These are phyloP conservation scores for Parazoanthus atlanticus DNA, from an alignment of 92 coral and sea anemone genomes.

Conservation along the genomic window DNA sequence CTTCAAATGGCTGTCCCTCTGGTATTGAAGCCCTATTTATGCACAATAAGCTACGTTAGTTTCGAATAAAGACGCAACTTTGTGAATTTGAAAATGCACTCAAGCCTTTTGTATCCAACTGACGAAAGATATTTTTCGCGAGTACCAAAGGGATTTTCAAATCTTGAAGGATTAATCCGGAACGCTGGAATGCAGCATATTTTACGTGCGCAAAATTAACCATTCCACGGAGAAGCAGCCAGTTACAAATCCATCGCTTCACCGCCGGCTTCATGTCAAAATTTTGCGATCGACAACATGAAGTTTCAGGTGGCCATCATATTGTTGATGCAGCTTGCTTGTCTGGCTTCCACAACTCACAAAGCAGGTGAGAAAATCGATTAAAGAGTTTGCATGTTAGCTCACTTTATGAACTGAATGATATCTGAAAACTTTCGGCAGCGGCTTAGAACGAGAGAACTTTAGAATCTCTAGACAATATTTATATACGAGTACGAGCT, in stretches of 20 bases:
- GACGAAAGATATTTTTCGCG: not conserved
- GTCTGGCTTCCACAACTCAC: not conserved
- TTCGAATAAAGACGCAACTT: constrained; percentile 1
- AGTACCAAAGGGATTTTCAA: constrained; percentile 1
- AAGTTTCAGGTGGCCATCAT: not conserved
- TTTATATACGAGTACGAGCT: too few species aligned
- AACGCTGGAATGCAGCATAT: not conserved
- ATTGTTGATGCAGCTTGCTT: not conserved
- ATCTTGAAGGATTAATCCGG: not conserved
- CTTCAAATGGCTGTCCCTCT: not conserved
- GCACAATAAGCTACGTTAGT: not conserved
- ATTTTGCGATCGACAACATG: constrained; percentile 6
- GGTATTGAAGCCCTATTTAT: not conserved
- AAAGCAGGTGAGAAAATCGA: constrained; percentile 11
- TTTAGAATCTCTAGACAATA: too few species aligned
- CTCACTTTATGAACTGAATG: not conserved
- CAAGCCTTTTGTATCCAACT: not conserved
- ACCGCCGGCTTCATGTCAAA: constrained; percentile 5
- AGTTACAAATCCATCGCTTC: not conserved
- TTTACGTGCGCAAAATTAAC: not conserved
- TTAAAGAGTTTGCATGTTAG: not conserved
- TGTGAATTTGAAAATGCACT: not conserved
- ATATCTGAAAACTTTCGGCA: not conserved
- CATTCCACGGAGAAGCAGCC: not conserved
- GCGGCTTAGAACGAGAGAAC: not conserved